Conservation (phyloP, 2,888 invertebrate species). For the Drosophila diplacantha region DNA sequence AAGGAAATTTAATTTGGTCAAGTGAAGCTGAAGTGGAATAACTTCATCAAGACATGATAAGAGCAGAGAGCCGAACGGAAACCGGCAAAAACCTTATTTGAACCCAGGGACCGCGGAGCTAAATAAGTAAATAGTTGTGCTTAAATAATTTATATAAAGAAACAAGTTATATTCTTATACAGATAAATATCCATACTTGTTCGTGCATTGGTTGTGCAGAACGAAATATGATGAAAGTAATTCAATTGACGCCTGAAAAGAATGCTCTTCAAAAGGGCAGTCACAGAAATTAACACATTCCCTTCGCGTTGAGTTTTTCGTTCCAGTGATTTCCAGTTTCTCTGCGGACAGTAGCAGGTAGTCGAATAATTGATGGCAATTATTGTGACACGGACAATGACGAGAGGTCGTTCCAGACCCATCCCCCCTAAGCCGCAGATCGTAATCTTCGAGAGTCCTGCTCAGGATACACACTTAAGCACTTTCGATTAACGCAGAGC, state of each 20-base stretch:
- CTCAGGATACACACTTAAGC: constrained; percentile 54
- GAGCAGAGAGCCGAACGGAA: neutral
- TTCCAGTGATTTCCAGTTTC: constrained; percentile 10
- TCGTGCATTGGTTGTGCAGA: neutral
- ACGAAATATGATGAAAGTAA: constrained; percentile 30
- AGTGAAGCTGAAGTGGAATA: constrained; percentile 30
- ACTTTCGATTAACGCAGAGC: constrained; percentile 52
- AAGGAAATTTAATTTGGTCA: constrained; percentile 49
- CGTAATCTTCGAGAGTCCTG: constrained; percentile 40
- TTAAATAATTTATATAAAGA: neutral
- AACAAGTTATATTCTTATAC: neutral
- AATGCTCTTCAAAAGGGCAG: constrained; percentile 27
- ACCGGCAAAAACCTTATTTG: neutral
- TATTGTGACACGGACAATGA: constrained; percentile 61
- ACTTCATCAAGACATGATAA: constrained; percentile 30
- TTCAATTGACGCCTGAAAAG: constrained; percentile 54
- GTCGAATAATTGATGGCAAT: constrained; percentile 60
- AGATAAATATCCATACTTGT: neutral
- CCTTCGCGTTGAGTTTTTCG: constrained; percentile 18
- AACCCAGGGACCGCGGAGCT: neutral
- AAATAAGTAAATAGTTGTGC: neutral
- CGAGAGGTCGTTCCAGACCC: constrained; percentile 26
- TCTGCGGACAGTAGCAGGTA: constrained; percentile 61
- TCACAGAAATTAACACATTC: constrained; percentile 24
- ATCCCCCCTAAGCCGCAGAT: constrained; percentile 34